A percentile compares a stretch with the other conserved stretches of the same genome.
phyloP scores from a whole-genome alignment of 2,888 invertebrate species.

The Graphium colonna region DNA sequence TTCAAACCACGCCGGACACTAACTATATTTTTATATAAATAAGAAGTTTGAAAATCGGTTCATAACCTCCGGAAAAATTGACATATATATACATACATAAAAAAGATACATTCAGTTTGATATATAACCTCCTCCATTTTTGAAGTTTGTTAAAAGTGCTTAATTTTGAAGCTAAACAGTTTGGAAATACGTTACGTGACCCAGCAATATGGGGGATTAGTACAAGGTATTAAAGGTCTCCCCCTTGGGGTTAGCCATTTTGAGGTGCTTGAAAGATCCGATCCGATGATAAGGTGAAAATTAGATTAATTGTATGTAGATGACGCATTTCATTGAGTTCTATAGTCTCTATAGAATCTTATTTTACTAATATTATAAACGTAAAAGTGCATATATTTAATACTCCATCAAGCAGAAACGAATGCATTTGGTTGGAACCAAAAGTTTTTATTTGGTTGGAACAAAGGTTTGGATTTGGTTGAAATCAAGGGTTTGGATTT shows the following conservation, averaged over 20 bases:
- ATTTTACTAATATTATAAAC: too few species aligned
- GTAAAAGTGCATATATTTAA: too few species aligned
- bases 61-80: not conserved
- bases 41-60: too few species aligned
- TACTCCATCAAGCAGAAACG: too few species aligned
- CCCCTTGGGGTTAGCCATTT: constrained; percentile 24
- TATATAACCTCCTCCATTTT: too few species aligned
- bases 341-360: not conserved
- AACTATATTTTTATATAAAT: too few species aligned
- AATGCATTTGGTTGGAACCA: too few species aligned
- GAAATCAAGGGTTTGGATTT: too few species aligned
- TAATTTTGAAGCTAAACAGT: constrained; percentile 8
- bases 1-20: too few species aligned
- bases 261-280: constrained; percentile 27
- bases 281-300: constrained; percentile 38
- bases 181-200: constrained; percentile 1
- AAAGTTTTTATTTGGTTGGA: too few species aligned
- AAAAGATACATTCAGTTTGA: too few species aligned
- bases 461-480: too few species aligned
- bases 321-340: constrained; percentile 30
- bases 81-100: not conserved
- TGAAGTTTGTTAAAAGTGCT: constrained; percentile 20
- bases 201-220: constrained; percentile 9
- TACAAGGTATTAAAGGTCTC: constrained; percentile 18
- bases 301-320: constrained; percentile 42